phyloP scores from a whole-genome alignment of 2,113 vertebrate species.

The Dromas ardeola region DNA sequence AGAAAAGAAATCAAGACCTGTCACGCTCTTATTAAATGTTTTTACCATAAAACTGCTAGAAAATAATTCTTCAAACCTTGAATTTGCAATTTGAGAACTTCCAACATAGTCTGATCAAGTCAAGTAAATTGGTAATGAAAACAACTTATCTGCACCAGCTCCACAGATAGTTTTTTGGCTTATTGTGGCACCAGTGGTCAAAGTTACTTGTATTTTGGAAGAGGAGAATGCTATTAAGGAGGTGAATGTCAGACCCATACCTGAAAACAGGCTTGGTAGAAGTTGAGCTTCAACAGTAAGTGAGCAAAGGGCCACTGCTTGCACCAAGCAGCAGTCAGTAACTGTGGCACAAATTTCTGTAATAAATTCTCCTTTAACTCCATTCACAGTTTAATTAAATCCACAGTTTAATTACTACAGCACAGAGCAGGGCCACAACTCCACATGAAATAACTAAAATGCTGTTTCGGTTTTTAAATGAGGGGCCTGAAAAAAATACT shows the following conservation, averaged over 20 bases:
- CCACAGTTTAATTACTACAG: not conserved
- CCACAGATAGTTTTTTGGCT: not conserved
- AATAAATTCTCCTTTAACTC: not conserved
- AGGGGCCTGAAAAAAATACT: not conserved
- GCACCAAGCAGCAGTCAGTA: not conserved
- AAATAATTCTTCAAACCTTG: not conserved
- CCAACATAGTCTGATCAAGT: not conserved
- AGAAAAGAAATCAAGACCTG: not conserved
- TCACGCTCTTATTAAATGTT: not conserved
- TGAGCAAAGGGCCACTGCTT: not conserved
- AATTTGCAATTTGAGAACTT: not conserved
- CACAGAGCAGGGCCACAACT: not conserved
- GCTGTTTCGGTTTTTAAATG: not conserved
- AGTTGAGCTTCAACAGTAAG: not conserved
- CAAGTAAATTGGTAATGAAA: not conserved
- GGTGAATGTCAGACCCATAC: not conserved
- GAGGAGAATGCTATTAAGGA: not conserved
- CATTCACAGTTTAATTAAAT: constrained; percentile 17
- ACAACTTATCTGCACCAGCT: not conserved
- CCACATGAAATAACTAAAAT: not conserved
- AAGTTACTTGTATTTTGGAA: not conserved
- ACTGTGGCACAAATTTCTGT: not conserved
- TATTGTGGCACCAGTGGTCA: not conserved
- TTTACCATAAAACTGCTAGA: not conserved
- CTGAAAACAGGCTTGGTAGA: not conserved